Base-by-base conservation (phyloP, 1,140 invertebrate species). In the Anastrepha obliqua region DNA sequence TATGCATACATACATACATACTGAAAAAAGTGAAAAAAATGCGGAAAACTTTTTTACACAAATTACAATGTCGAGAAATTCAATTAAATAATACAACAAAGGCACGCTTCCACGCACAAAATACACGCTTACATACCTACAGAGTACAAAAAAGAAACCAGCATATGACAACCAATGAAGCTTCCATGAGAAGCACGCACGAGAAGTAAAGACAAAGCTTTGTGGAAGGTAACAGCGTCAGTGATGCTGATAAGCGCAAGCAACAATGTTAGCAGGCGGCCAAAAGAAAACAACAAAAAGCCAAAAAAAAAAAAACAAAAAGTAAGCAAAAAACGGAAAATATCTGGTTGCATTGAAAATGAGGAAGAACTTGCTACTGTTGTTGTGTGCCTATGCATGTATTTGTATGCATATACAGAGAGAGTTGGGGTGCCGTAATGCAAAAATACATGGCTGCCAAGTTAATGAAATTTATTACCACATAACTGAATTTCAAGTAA, bases 401-500 rank as follows among this genome's bases (percentile, higher is more conserved):
- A 55, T 2, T 1, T 2, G 11, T 55, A 55, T 55, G 51, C 51
- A 55, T 55, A 55, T 8, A 55, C 11, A 55, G 29, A 29, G 29
- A 29, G 29, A 29, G 29, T 29, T 20, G 9, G 20, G 1, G 64
- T 5, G 29, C 39, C 29, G 39, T 74, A 74, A 67, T 67, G 29
- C 67, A 17, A 74, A 74, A 47, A 74, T 74, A 15, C 17, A 3
- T n/a, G 67, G 67, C 11, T 74, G 67, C 3, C 15, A 74, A 74
- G 67, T 74, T 74, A 74, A 74, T 74, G 67, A 74, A 74, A 74
- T 74, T 74, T 74, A 74, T 74, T 15, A 74, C 67, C 67, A 39
- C 67, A 74, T 47, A 74, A 74, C 67, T 74, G 67, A 74, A 74
- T 74, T 74, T 74, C 67, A 47, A 74, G 67, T 74, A 39, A 74